Evolutionary conservation across 1,140 invertebrate genomes (phyloP), one percentile per base, ranked within the genome.

Genomic region (Oedothorax gibbosus): DNA sequence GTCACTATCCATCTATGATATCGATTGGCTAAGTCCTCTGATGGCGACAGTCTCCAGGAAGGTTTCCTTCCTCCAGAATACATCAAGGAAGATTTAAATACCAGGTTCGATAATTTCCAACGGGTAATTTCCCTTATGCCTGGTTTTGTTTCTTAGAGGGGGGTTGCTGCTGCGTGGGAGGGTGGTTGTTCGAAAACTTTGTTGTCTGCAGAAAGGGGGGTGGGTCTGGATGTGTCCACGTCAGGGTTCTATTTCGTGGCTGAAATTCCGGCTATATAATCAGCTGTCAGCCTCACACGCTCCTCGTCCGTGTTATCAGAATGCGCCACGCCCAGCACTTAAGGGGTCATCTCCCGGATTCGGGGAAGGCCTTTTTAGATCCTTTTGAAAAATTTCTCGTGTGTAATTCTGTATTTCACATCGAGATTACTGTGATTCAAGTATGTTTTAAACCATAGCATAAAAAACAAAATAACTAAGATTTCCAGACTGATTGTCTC

Each of bases 201-300:
- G 62, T 57, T 71, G 68, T 71, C 57, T 15, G 56, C 15, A 77
- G 60, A 35, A 35, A 72, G 60, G 77, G 64, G 77, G 77, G 77
- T 79, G 77, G 77, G 68, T 20, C 64, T 54, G 50, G 9, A 54
- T 68, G 65, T 77, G 75, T 65, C 75, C 75, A 35, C 65, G 75
- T 77, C 75, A 77, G 62, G 77, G 77, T 68, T 79, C 77, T 65
- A 79, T 79, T 79, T 79, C 77, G 64, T 20, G 65, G 77, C 62
- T 79, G 77, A 79, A 79, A 79, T 79, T 79, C 56, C 77, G 66
- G 77, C 77, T 79, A n/a, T 79, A 79, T 79, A 79, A 79, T 79
- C 77, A 79, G 77, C 77, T 79, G 77, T 79, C 77, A 79, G 77
- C 77, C 49, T 79, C 77, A 68, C 77, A 79, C 77, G 77, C 77